Conservation (phyloP, 2,888 invertebrate species). For the Drosophila meridiana region DNA sequence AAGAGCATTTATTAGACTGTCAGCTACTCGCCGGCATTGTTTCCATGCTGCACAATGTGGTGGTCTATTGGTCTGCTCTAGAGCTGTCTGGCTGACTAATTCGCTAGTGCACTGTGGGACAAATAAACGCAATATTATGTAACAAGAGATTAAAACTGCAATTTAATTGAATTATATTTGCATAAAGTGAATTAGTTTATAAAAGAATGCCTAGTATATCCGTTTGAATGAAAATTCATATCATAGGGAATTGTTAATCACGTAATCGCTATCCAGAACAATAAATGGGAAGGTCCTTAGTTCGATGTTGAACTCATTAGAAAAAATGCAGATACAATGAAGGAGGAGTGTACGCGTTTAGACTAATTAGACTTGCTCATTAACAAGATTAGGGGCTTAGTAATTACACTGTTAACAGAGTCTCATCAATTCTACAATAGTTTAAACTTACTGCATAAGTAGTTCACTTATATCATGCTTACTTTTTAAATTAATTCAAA, state of each 20-base stretch:
- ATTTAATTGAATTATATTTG: not conserved
- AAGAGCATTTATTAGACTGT: constrained; percentile 5
- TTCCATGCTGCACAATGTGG: constrained; percentile 10
- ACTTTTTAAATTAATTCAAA: too few species aligned
- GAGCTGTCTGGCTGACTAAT: not conserved
- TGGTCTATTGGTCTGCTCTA: not conserved
- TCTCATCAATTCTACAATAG: too few species aligned
- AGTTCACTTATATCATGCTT: too few species aligned
- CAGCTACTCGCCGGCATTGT: constrained; percentile 1
- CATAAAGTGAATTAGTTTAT: not conserved
- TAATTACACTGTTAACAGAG: too few species aligned
- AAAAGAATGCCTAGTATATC: not conserved
- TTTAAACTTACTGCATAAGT: too few species aligned
- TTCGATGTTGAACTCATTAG: not conserved
- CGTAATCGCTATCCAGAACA: not conserved
- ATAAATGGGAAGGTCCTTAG: not conserved
- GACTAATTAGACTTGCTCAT: not conserved
- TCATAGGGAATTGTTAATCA: not conserved
- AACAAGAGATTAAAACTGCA: not conserved
- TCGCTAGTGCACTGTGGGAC: constrained; percentile 2
- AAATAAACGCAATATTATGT: not conserved
- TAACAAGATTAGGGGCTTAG: not conserved
- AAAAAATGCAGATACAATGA: not conserved
- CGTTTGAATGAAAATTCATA: not conserved
- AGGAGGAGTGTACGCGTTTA: not conserved